Evolutionary conservation across 2,797 vertebrate species (phyloP), one percentile per base, ranked within the genome.

Genomic region (Sebastes kiyomatsui): DNA sequence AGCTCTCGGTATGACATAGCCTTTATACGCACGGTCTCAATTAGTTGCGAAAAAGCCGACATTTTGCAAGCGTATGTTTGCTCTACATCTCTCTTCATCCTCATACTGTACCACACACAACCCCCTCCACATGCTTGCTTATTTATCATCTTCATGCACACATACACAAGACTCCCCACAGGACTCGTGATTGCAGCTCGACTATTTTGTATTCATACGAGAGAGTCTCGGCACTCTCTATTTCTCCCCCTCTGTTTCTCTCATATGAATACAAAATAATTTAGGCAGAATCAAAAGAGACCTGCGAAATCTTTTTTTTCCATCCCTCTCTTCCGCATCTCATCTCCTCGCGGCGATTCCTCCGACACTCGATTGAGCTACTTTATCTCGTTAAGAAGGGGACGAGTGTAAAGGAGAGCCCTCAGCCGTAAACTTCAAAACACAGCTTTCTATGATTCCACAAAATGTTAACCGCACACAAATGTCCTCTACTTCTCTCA

Each of bases 231-330:
- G 72, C 85, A 9, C 85, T 79, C 79, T 74, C 76, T 49, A 81
- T 84, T 82, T 87, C 86, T 82, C 65, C 64, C 64, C 81, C 80
- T 84, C 81, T 65, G 52, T 91, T 88, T 78, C 87, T 78, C 89
- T 93, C 85, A 75, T 90, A 88, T 90, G 91, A 94, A 93, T 93
- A 91, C 90, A 93, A 91, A 94, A 87, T 79, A 88, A 87, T 88
- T 80, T 79, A 86, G 79, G 70, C 75, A 79, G 81, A 91, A 86
- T 87, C 72, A 84, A 90, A 88, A 81, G 77, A 89, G 65, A 86
- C 54, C 80, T 81, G 73, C 79, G 75, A 82, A 84, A 86, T 85
- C 30, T 88, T 73, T 42, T 42, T 88, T 73, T 87, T 76, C 85
- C 72, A 69, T 69, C 49, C 70, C 62, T 65, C 60, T 80, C 66